Conservation (phyloP, 2,888 invertebrate genomes). For the Candidula unifasciata region DNA sequence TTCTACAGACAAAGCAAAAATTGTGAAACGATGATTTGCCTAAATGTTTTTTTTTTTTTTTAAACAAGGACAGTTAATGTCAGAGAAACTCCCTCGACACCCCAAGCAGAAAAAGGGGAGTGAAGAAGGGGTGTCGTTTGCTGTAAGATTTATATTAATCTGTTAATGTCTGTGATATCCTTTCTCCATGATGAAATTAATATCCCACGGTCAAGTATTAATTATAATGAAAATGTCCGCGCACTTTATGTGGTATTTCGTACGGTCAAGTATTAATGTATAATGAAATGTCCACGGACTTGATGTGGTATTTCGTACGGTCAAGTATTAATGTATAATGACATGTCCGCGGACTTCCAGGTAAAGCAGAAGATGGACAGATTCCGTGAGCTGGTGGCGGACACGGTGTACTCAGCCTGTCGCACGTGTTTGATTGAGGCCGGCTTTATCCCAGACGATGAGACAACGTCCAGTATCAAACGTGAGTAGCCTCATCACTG, state of each 20-base stretch:
- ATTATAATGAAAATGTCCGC: background rate
- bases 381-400: slow-evolving; percentile 36
- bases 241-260: background rate
- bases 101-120: no score
- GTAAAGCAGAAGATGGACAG: slow-evolving; percentile 25
- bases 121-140: no score
- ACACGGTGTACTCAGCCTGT: slow-evolving; percentile 43
- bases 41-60: no score
- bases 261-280: no score
- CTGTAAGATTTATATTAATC: no score
- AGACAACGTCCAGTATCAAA: background rate
- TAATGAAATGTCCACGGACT: background rate
- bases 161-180: no score
- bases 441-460: slow-evolving; percentile 47
- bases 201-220: no score
- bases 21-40: no score
- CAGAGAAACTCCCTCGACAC: no score
- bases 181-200: no score
- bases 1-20: no score
- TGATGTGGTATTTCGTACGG: background rate
- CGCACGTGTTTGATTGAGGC: slow-evolving; percentile 45
- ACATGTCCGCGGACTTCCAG: background rate
- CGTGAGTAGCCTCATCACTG: slow-evolving; percentile 7
- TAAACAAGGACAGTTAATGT: no score
- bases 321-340: background rate